Evolutionary conservation across 2,888 invertebrate species (phyloP).

Genomic region (Tiliacea aurago): DNA sequence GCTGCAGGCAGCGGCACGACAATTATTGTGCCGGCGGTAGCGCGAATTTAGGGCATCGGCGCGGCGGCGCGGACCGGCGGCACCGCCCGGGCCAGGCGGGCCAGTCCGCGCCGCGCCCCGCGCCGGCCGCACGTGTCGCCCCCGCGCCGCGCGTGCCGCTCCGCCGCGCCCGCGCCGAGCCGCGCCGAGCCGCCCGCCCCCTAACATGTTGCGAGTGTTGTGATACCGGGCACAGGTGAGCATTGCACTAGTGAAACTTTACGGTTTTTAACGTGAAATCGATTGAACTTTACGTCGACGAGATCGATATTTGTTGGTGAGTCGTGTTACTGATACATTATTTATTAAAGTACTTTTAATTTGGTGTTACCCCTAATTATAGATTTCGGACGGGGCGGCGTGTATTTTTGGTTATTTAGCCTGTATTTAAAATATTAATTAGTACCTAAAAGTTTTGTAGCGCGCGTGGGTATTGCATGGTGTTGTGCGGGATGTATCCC

Average conservation of each 20-base stretch:
- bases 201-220: slow-evolving; percentile 77
- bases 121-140: slow-evolving; percentile 78
- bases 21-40: slow-evolving; percentile 85
- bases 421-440: slow-evolving; percentile 24
- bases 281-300: slow-evolving; percentile 76
- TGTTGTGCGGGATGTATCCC: slow-evolving; percentile 46
- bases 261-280: slow-evolving; percentile 79
- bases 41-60: slow-evolving; percentile 88
- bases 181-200: slow-evolving; percentile 62
- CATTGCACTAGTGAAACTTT: slow-evolving; percentile 77
- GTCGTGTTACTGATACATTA: slow-evolving; percentile 77
- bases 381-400: slow-evolving; percentile 67
- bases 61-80: slow-evolving; percentile 75
- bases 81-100: slow-evolving; percentile 53
- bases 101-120: slow-evolving; percentile 82
- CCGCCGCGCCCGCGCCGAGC: slow-evolving; percentile 59
- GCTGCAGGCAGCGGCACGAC: slow-evolving; percentile 87
- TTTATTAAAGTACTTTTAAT: slow-evolving; percentile 75
- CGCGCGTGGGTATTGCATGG: slow-evolving; percentile 48
- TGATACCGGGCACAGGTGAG: slow-evolving; percentile 80
- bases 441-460: slow-evolving; percentile 60
- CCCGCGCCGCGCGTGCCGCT: slow-evolving; percentile 60
- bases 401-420: slow-evolving; percentile 26
- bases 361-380: slow-evolving; percentile 72
- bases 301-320: slow-evolving; percentile 82